Conservation (phyloP, 2,797 vertebrate genomes). For the Mycteria americana region DNA sequence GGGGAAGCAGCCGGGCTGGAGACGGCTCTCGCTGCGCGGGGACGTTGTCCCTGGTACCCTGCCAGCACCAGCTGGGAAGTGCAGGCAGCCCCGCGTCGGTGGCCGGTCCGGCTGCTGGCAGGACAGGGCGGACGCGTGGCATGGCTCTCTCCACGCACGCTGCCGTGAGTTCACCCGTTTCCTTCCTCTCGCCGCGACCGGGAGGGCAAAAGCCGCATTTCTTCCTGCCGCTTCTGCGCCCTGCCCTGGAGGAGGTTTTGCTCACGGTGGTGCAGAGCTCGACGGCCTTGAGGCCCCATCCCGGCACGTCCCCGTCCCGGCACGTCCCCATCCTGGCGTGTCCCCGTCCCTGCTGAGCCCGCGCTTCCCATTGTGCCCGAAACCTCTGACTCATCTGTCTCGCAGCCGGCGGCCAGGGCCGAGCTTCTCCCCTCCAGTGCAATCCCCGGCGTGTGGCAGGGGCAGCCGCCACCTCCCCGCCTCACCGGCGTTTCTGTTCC, state of each 20-base stretch:
- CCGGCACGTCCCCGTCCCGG: background rate
- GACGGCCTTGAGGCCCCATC: background rate
- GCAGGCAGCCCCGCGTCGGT: background rate
- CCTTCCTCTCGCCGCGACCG: background rate
- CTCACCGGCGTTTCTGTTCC: background rate
- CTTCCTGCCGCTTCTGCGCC: background rate
- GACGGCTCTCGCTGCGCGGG: background rate
- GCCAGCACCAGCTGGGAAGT: background rate
- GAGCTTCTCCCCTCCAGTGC: background rate
- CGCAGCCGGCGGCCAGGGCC: background rate
- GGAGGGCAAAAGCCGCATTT: rapidly evolving
- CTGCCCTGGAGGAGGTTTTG: background rate
- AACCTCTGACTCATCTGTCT: conserved; percentile 16
- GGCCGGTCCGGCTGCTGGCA: background rate
- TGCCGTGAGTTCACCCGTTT: rapidly evolving
- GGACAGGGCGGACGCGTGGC: background rate
- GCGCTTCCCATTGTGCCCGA: conserved; percentile 32
- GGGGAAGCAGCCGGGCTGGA: background rate
- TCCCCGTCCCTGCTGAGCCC: conserved; percentile 10
- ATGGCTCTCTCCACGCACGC: rapidly evolving
- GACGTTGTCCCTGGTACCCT: background rate
- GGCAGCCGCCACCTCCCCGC: background rate
- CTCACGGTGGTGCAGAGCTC: rapidly evolving
- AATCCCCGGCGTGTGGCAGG: background rate
- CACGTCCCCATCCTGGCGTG: background rate